Percentiles rank a stretch among this genome's conserved stretches.
Evolutionary conservation across 2,113 vertebrate genomes (phyloP).

Genomic region (Myrmecophaga tridactyla): DNA sequence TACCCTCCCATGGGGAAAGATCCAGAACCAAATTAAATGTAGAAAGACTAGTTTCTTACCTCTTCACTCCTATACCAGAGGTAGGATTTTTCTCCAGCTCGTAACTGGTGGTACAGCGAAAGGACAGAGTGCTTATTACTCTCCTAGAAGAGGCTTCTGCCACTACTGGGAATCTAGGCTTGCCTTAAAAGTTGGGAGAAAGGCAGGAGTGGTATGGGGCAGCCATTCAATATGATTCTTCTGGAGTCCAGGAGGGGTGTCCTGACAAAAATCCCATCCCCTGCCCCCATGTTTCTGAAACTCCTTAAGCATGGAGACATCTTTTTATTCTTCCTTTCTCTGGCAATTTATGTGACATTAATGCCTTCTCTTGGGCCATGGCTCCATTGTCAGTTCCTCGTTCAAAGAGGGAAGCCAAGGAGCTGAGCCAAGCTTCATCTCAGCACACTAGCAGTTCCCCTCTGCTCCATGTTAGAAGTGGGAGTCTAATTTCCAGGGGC

Average conservation of each 20-base stretch:
- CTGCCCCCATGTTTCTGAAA: not conserved
- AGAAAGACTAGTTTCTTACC: not conserved
- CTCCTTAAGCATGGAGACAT: not conserved
- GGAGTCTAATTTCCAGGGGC: not conserved
- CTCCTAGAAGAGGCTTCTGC: not conserved
- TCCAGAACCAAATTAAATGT: not conserved
- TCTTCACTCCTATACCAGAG: not conserved
- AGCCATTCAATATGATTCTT: not conserved
- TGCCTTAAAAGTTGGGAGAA: not conserved
- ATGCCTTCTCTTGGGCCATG: not conserved
- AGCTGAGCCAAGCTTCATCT: not conserved
- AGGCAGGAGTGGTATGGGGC: not conserved
- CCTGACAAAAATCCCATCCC: not conserved
- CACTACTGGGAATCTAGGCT: not conserved
- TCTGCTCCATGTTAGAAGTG: not conserved
- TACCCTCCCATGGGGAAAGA: not conserved
- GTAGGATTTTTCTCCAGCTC: not conserved
- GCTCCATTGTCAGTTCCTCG: not conserved
- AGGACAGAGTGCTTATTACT: not conserved
- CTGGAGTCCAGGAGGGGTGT: not conserved
- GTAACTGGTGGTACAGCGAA: not conserved
- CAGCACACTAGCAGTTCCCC: not conserved
- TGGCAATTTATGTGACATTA: not conserved
- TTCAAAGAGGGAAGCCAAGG: not conserved
- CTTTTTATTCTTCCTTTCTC: not conserved